Base-by-base conservation (phyloP, 1,140 invertebrate genomes). In the Drosophila quadrilineata region DNA sequence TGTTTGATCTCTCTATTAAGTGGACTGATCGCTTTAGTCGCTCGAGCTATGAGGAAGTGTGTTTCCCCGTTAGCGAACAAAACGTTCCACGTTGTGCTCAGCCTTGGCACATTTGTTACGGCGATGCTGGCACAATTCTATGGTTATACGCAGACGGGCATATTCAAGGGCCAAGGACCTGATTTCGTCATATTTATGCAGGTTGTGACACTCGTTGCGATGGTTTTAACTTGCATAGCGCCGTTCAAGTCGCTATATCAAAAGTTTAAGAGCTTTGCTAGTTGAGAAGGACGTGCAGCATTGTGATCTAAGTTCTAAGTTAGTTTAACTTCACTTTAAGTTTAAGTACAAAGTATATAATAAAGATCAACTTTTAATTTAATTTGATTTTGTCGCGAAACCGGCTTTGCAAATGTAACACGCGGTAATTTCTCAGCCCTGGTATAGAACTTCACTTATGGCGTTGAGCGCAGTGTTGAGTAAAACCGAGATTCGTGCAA, bases 91-190 rank as follows among this genome's bases (percentile, higher is more conserved):
- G 63, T 79, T 4, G 4, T 73, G 3, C 59, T 87, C 14, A 66
- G 79, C 43, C 35, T 87, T n/a, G 74, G 43, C 12, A 70, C 84
- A 2, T 87, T 62, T 33, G 77, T 85, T 10, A 69, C 68, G 6
- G 84, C 84, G 12, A 75, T 87, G 67, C 16, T 87, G 53, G 77
- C 84, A 0, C 79, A 87, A 33, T 88, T 59, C 10, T 85, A 85
- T 26, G 85, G 85, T 6, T 86, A 59, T 17, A 66, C 60, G 0
- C 67, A 87, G 24, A 80, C 80, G 0, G 6, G 70, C 0, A 72
- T 86, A 16, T 86, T 86, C 33, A 24, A 43, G 0, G 45, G 68
- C 0, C 71, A 86, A 14, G 80, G 80, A 0, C 3, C 21, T n/a
- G 80, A 85, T 12, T 85, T 85, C 36, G 38, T 80, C 0, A 53